phyloP scores from a whole-genome alignment of 2,113 vertebrate species.

The Phoenicopterus ruber region DNA sequence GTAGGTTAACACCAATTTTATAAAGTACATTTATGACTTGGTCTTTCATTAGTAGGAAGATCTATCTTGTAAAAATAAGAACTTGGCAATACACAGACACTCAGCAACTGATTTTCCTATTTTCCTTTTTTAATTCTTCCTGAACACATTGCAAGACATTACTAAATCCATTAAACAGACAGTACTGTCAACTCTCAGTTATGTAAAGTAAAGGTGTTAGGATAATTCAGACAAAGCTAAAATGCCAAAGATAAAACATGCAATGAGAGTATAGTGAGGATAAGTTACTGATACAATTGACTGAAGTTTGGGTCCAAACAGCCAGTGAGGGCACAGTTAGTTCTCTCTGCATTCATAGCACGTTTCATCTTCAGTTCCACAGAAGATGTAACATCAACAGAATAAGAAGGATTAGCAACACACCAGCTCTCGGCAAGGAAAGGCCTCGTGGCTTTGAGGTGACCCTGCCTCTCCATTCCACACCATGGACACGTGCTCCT shows the following conservation, averaged over 20 bases:
- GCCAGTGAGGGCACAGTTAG: not conserved
- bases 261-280: not conserved
- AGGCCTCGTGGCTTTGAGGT: not conserved
- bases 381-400: not conserved
- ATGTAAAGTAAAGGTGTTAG: not conserved
- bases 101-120: not conserved
- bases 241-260: not conserved
- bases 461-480: not conserved
- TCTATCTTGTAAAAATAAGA: not conserved
- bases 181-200: not conserved
- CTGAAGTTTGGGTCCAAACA: not conserved
- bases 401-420: not conserved
- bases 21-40: not conserved
- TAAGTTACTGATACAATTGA: not conserved
- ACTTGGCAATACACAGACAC: not conserved
- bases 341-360: not conserved
- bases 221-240: not conserved
- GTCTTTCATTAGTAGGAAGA: not conserved
- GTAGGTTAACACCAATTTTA: not conserved
- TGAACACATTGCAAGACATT: not conserved
- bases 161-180: not conserved
- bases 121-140: not conserved
- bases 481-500: rapidly evolving
- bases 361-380: not conserved
- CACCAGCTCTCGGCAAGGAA: not conserved